Base-by-base conservation (phyloP, 2,113 vertebrate genomes). In the Steatornis caripensis region DNA sequence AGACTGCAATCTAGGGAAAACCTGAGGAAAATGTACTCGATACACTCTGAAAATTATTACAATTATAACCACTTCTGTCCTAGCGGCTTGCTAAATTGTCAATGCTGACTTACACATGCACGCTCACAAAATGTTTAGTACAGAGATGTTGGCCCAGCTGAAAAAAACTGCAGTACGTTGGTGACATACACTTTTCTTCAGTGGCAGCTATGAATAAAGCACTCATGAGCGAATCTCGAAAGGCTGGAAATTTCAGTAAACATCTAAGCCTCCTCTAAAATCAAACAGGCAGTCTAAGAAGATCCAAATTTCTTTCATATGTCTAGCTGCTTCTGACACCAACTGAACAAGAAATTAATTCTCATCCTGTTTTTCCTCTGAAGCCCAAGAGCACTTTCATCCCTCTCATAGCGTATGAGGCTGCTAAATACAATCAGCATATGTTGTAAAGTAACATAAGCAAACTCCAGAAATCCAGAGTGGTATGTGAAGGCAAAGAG, bases 321-420 rank as follows among this genome's bases (percentile, higher is more conserved):
- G 49, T 80, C 79, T 93, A 89, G 86, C 58, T 89, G 71, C 69
- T 90, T 85, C 80, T 89, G 84, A 94, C 60, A 86, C n/a, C 36
- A 95, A 71, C 27, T 37, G 69, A 92, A 91, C 43, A 91, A 93
- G 43, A 92, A 95, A 93, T 84, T 89, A 93, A 71, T 82, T 91
- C 70, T 87, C 49, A 39, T 79, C 77, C 36, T 79, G 17, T 32
- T 85, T 72, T 93, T n/a, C 48, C 41, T 88, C 91, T 72, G 61
- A 87, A 95, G 81, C 68, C 89, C 84, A 88, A 72, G 62, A 96
- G 90, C 26, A 71, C 51, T 79, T 95, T 89, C 48, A 91, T 46
- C 41, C 74, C 53, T 54, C 81, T 87, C 53, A 65, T 3, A 32
- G 48, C 18, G 75, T 48, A 45, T 32, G 34, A 87, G 43, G 54